Base-by-base conservation (phyloP, 2,113 vertebrate genomes). In the Platichthys stellatus region DNA sequence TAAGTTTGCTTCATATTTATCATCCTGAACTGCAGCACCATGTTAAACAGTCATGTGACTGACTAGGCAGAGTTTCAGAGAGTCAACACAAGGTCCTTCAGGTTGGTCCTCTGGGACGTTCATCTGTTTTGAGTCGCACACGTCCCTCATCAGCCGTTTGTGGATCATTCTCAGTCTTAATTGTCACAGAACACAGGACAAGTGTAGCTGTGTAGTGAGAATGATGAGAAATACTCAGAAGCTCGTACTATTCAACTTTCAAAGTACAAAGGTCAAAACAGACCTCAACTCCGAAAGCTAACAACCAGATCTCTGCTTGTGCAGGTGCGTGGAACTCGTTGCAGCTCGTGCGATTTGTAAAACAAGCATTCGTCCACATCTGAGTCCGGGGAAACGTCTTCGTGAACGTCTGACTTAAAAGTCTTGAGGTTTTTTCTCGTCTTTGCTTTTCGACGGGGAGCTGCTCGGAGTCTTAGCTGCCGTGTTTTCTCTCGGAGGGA, bases 251-350 rank as follows among this genome's bases (percentile, higher is more conserved):
- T 47, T 64, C n/a, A 64, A 7, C 59, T 63, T 76, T 68, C 53
- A 64, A 69, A 31, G 5, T 31, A 7, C 31, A 31, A 0, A 6
- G 62, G 61, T 40, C 17, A 56, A 82, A 82, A 81, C 54, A 78
- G 15, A 47, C 28, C 69, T 31, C 62, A 67, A 76, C 74, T 69
- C 18, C 26, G 5, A 4, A 6, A 74, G 59, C 81, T 62, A 15
- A n/a, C 73, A 53, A 45, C 7, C 43, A 73, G 20, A 78, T 24
- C 15, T 31, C 59, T 88, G 80, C 63, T 90, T 82, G 69, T 89
- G 83, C 90, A 92, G 90, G 90, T 93, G 90, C 40, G 53, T 64
- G 28, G 28, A 74, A 61, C 67, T 28, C 28, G 56, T 72, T 58
- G 23, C 80, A 63, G 74, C 62, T 47, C 65, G 62, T 68, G 58